Evolutionary conservation across 2,888 invertebrate species (phyloP).

Genomic region (Cistogaster globosa): DNA sequence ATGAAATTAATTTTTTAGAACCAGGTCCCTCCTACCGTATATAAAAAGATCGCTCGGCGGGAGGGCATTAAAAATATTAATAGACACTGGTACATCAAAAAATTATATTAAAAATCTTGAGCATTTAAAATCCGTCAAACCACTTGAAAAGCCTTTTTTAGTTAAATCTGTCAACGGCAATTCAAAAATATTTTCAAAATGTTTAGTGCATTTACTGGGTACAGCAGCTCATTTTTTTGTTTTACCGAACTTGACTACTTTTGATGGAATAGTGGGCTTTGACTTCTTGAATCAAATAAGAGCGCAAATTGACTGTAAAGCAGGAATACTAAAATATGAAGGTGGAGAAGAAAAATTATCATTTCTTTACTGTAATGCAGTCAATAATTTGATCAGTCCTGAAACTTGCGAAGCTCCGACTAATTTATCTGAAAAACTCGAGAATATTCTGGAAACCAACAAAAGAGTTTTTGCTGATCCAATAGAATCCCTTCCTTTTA

Average conservation of each 20-base stretch:
- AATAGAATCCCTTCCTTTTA: too few relatives aligned
- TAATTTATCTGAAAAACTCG: slow-evolving; percentile 4
- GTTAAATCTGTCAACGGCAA: slow-evolving; percentile 56
- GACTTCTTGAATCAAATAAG: slow-evolving; percentile 55
- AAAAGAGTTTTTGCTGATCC: too few relatives aligned
- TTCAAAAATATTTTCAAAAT: slow-evolving; percentile 43
- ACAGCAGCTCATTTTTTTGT: slow-evolving; percentile 54
- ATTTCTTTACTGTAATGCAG: slow-evolving; percentile 11
- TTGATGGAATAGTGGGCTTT: slow-evolving; percentile 51
- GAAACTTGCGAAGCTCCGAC: slow-evolving; percentile 17
- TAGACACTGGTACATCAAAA: slow-evolving; percentile 33
- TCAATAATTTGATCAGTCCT: slow-evolving; percentile 26
- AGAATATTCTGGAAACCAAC: slow-evolving; percentile 2
- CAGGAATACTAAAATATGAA: slow-evolving; percentile 33
- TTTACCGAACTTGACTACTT: slow-evolving; percentile 30
- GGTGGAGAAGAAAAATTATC: slow-evolving; percentile 36
- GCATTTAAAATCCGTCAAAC: slow-evolving; percentile 32
- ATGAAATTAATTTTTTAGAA: slow-evolving; percentile 46
- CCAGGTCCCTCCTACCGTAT: slow-evolving; percentile 50
- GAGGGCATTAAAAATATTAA: slow-evolving; percentile 26
- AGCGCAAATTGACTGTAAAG: slow-evolving; percentile 57
- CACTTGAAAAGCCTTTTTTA: slow-evolving; percentile 38
- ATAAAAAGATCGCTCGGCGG: slow-evolving; percentile 37
- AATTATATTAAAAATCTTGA: slow-evolving; percentile 46
- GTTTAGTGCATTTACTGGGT: slow-evolving; percentile 41